These are phyloP conservation scores for Halictus ligatus DNA, from an alignment of 2,888 invertebrate genomes.

Conservation along the genomic window DNA sequence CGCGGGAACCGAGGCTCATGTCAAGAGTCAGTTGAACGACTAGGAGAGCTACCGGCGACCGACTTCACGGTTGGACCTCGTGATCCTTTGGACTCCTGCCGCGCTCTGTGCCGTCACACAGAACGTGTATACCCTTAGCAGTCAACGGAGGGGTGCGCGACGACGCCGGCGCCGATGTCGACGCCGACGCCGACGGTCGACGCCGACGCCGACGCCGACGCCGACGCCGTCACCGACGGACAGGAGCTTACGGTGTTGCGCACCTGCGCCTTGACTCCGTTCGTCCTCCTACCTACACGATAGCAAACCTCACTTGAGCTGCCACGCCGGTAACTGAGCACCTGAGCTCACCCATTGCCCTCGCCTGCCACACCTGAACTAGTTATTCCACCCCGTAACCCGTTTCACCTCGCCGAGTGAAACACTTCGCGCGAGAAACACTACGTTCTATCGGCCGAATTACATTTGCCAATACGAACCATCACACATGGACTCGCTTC, in stretches of 20 bases:
- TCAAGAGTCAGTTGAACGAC: slow-evolving; percentile 63
- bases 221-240: slow-evolving; percentile 82
- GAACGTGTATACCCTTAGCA: slow-evolving; percentile 67
- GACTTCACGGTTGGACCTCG: slow-evolving; percentile 69
- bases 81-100: slow-evolving; percentile 75
- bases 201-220: slow-evolving; percentile 82
- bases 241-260: slow-evolving; percentile 82
- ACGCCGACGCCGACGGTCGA: slow-evolving; percentile 78
- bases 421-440: slow-evolving; percentile 6
- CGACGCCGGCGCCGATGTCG: slow-evolving; percentile 81
- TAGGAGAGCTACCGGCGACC: slow-evolving; percentile 62
- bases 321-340: slow-evolving; percentile 44
- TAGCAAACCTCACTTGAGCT: slow-evolving; percentile 45
- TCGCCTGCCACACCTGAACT: slow-evolving; percentile 41
- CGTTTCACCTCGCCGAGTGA: slow-evolving; percentile 7
- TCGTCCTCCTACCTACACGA: slow-evolving; percentile 41
- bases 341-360: slow-evolving; percentile 43
- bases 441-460: background rate
- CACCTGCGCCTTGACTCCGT: slow-evolving; percentile 77
- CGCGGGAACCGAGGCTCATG: slow-evolving; percentile 73
- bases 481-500: background rate
- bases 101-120: slow-evolving; percentile 70
- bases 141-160: slow-evolving; percentile 75
- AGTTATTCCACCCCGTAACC: slow-evolving; percentile 15
- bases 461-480: background rate